phyloP scores from a whole-genome alignment of 2,113 vertebrate genomes.

The Arothron firmamentum region DNA sequence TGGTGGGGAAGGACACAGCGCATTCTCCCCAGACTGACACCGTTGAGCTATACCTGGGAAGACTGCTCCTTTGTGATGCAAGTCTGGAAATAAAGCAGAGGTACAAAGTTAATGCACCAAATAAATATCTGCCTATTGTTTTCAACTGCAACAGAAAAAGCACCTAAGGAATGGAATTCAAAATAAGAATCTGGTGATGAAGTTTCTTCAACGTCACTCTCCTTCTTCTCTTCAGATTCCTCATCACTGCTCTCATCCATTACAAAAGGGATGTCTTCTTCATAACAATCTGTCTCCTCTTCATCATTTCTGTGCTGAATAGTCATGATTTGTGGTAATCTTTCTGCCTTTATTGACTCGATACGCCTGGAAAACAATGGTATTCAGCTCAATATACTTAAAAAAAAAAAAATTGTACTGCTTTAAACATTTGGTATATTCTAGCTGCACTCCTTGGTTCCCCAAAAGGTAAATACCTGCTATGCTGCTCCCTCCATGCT shows the following conservation, averaged over 20 bases:
- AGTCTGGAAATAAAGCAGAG: slow-evolving; percentile 26
- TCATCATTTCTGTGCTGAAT: slow-evolving; percentile 62
- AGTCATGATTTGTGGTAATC: slow-evolving; percentile 61
- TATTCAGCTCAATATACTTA: not conserved
- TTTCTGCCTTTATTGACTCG: slow-evolving; percentile 64
- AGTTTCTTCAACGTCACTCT: slow-evolving; percentile 15
- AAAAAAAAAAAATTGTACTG: too few species aligned
- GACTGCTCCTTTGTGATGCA: slow-evolving; percentile 19
- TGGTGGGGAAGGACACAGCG: slow-evolving; percentile 70
- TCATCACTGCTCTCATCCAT: slow-evolving; percentile 50
- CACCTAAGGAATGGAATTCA: slow-evolving; percentile 11
- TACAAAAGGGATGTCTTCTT: slow-evolving; percentile 15
- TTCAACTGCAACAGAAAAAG: not conserved
- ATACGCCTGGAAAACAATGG: slow-evolving; percentile 66
- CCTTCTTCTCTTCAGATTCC: slow-evolving; percentile 30
- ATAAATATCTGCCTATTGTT: not conserved
- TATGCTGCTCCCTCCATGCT: slow-evolving; percentile 66
- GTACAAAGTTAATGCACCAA: not conserved
- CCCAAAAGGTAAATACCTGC: slow-evolving; percentile 65
- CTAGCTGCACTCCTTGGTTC: too few species aligned
- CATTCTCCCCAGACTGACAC: slow-evolving; percentile 59
- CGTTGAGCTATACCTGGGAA: slow-evolving; percentile 23
- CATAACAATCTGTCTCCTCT: slow-evolving; percentile 43
- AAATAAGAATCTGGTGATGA: slow-evolving; percentile 60
- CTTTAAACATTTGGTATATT: too few species aligned